A percentile compares a stretch with the other conserved stretches of the same genome.
Conservation (phyloP, 2,888 invertebrate genomes). For the Priocnemis perturbator region DNA sequence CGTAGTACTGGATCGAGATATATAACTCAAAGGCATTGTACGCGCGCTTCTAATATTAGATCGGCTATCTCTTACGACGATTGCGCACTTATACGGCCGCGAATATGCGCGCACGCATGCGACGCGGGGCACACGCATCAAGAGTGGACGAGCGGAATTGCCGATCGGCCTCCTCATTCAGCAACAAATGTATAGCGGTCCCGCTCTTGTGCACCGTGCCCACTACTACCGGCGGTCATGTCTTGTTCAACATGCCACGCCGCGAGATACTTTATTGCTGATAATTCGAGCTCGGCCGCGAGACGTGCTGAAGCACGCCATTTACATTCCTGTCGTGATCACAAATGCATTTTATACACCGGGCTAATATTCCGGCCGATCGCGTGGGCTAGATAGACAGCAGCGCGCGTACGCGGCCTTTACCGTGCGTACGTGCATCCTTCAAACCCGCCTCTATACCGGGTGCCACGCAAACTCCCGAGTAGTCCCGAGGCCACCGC, state of each 20-base stretch:
- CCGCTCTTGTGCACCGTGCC: constrained; percentile 22
- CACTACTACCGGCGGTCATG: constrained; percentile 50
- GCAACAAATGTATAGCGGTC: constrained; percentile 49
- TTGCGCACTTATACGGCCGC: constrained; percentile 34
- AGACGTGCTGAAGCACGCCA: constrained; percentile 51
- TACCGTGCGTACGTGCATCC: neutral
- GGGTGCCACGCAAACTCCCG: too few species aligned
- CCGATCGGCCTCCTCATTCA: constrained; percentile 42
- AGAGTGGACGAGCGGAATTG: constrained; percentile 36
- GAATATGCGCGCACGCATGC: neutral
- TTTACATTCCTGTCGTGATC: constrained; percentile 59
- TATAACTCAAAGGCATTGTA: constrained; percentile 7
- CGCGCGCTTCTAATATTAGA: constrained; percentile 38
- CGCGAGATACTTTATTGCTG: constrained; percentile 58
- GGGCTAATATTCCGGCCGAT: constrained; percentile 55
- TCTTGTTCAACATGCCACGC: constrained; percentile 53
- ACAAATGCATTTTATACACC: constrained; percentile 58
- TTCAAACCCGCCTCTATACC: constrained; percentile 1
- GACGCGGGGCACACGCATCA: constrained; percentile 13
- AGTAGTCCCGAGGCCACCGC: too few species aligned
- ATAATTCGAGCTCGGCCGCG: constrained; percentile 51
- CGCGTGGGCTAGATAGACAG: constrained; percentile 57
- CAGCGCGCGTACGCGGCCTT: constrained; percentile 14
- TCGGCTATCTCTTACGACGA: constrained; percentile 38
- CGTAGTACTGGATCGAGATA: neutral